Percentiles rank a stretch among this genome's conserved stretches.
Conservation (phyloP, 2,797 vertebrate genomes). For the Parauchenoglanis ngamensis region DNA sequence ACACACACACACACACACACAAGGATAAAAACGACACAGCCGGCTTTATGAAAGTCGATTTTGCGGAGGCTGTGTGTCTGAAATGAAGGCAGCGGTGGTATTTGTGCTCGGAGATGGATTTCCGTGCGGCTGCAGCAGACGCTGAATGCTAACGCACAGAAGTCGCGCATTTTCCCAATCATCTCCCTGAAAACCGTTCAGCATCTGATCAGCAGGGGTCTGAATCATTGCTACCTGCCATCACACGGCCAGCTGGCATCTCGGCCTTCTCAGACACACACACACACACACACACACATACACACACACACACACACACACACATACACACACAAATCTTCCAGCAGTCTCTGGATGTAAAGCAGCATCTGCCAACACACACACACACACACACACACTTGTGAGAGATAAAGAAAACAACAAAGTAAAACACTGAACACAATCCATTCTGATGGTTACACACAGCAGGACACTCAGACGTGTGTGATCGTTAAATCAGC, state of each 20-base stretch:
- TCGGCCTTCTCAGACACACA: conserved; percentile 18
- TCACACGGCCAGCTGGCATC: conserved; percentile 55
- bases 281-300: conserved; percentile 16
- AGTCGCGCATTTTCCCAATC: conserved; percentile 50
- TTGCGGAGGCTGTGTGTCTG: conserved; percentile 44
- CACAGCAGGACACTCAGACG: neutral
- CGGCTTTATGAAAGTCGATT: conserved; percentile 34
- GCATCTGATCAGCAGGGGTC: conserved; percentile 55
- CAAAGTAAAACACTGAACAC: neutral
- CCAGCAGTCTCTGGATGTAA: neutral
- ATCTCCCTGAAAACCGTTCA: conserved; percentile 39
- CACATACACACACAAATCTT: neutral
- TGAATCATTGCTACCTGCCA: conserved; percentile 52
- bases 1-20: neutral
- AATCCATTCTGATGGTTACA: neutral
- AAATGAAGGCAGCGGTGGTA: conserved; percentile 63
- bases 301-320: neutral
- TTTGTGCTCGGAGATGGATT: conserved; percentile 62
- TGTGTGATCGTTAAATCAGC: neutral
- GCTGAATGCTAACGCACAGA: conserved; percentile 47
- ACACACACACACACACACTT: neutral
- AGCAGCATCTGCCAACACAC: neutral
- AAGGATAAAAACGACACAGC: conserved; percentile 13
- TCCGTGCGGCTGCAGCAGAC: conserved; percentile 42
- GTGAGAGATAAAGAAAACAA: neutral